These are phyloP conservation scores for Netelia virgata DNA, from an alignment of 2,888 invertebrate genomes.

Conservation along the genomic window DNA sequence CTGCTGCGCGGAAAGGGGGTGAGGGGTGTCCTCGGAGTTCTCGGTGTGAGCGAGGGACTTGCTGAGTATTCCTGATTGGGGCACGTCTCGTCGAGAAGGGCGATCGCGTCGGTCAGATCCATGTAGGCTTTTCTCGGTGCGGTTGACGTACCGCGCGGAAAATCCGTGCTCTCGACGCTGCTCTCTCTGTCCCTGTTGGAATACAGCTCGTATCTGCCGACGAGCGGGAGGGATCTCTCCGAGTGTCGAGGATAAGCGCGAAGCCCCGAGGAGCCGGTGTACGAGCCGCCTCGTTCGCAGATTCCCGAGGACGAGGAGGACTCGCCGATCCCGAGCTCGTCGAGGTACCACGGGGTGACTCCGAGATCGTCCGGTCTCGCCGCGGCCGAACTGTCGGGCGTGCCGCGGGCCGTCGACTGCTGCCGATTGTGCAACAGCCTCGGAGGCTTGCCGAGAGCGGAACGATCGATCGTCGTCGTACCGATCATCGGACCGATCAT, in stretches of 20 bases:
- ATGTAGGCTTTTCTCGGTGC: slow-evolving; percentile 81
- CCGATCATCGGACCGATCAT: slow-evolving; percentile 59
- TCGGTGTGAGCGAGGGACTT: slow-evolving; percentile 81
- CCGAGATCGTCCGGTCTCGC: slow-evolving; percentile 81
- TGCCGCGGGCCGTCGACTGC: not conserved
- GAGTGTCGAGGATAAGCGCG: not conserved
- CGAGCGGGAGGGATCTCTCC: not conserved
- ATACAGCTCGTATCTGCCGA: slow-evolving; percentile 38
- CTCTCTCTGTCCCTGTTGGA: slow-evolving; percentile 75
- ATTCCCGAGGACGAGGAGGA: slow-evolving; percentile 71
- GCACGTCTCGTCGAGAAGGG: slow-evolving; percentile 82
- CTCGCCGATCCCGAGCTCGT: slow-evolving; percentile 64
- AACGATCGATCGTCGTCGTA: slow-evolving; percentile 19
- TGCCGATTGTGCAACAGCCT: slow-evolving; percentile 24
- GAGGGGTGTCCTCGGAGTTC: slow-evolving; percentile 81
- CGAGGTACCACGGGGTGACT: slow-evolving; percentile 80
- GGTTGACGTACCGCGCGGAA: slow-evolving; percentile 44
- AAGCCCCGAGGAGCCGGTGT: slow-evolving; percentile 74
- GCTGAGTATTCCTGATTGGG: slow-evolving; percentile 78
- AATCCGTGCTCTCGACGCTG: slow-evolving; percentile 77
- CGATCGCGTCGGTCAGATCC: slow-evolving; percentile 83
- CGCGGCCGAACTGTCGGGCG: slow-evolving; percentile 70
- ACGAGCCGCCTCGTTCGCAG: slow-evolving; percentile 79
- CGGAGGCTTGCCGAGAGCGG: slow-evolving; percentile 28
- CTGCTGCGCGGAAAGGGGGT: slow-evolving; percentile 80